Percentiles rank a stretch among this genome's conserved stretches.
Conservation (phyloP, 2,797 vertebrate species). For the Macrochelys suwanniensis region DNA sequence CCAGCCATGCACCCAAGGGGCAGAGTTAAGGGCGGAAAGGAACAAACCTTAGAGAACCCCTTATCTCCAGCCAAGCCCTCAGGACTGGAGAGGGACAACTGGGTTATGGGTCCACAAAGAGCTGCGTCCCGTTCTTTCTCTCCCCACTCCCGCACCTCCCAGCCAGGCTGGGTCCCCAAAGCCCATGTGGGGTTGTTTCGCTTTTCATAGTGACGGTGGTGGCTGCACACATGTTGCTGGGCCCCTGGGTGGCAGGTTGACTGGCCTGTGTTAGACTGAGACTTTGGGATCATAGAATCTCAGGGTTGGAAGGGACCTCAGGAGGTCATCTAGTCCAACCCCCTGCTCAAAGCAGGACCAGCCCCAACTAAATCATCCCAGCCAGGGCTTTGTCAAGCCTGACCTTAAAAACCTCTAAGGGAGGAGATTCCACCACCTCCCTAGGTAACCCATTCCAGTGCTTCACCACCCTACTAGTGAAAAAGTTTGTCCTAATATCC, state of each 20-base stretch:
- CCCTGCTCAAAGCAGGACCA: no score
- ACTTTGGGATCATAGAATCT: no score
- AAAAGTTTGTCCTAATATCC: no score
- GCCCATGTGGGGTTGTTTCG: rapidly evolving
- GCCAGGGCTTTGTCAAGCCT: no score
- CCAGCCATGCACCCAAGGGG: background rate
- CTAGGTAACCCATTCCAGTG: no score
- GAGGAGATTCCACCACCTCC: no score
- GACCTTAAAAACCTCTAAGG: no score
- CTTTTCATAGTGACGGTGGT: background rate
- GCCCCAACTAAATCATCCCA: no score
- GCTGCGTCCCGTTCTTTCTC: background rate
- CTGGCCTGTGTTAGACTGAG: background rate
- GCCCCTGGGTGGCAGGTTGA: background rate
- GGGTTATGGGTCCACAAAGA: background rate
- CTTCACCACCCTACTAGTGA: no score
- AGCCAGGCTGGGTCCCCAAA: background rate
- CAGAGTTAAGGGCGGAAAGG: background rate
- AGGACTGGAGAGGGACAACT: background rate
- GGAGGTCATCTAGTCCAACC: no score
- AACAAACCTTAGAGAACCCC: background rate
- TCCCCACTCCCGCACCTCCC: rapidly evolving
- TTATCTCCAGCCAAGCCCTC: background rate
- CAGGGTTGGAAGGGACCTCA: no score
- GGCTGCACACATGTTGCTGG: no score